These are phyloP conservation scores for Muscidifurax raptorellus DNA, from an alignment of 1,140 invertebrate species.

Conservation along the genomic window DNA sequence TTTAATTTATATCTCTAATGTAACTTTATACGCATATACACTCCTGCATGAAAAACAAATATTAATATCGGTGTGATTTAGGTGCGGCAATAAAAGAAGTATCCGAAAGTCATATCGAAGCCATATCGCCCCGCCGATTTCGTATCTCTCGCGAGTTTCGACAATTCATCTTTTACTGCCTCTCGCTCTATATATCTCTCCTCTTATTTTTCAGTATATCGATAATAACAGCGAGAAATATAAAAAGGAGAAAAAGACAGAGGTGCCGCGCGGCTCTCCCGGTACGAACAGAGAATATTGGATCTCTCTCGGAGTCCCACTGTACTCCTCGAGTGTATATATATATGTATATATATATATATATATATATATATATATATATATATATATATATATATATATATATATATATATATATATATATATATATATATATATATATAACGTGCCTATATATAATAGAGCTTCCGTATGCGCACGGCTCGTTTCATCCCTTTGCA, in stretches of 20 bases:
- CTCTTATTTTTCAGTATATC: background rate
- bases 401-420: background rate
- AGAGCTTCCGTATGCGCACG: background rate
- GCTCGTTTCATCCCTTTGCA: slow-evolving; percentile 31
- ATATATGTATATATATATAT: background rate
- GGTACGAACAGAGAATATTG: slow-evolving; percentile 42
- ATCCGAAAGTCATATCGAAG: background rate
- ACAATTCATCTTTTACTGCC: slow-evolving; percentile 14
- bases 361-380: background rate
- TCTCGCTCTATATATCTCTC: background rate
- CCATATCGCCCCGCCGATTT: background rate
- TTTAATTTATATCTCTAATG: too few relatives aligned
- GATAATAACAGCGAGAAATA: background rate
- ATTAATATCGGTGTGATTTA: background rate
- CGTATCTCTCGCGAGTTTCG: background rate
- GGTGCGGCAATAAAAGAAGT: background rate
- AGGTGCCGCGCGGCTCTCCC: too few relatives aligned
- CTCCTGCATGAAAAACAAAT: background rate
- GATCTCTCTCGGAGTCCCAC: slow-evolving; percentile 19
- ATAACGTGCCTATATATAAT: background rate
- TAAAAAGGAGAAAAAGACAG: background rate
- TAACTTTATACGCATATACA: too few relatives aligned
- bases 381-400: background rate
- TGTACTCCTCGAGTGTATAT: background rate
- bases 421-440: background rate